These are phyloP conservation scores for Oasisia sp. DNA, from an alignment of 2,888 invertebrate species.

Conservation along the genomic window DNA sequence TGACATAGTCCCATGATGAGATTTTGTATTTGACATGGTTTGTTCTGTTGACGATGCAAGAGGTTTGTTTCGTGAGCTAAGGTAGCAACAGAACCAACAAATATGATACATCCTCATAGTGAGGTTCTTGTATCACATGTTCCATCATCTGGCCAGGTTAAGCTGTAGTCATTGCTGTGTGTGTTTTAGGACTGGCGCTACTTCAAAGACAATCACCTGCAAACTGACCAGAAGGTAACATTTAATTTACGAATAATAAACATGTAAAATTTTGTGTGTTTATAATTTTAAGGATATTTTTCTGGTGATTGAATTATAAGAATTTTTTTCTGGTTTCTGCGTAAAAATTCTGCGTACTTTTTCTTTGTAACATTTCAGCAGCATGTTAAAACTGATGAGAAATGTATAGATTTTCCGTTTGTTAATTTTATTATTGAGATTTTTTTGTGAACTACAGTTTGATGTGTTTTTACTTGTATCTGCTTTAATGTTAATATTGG, in stretches of 20 bases:
- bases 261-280: not conserved
- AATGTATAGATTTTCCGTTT: not conserved
- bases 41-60: not conserved
- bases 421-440: not conserved
- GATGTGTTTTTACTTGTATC: not conserved
- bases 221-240: constrained; percentile 72
- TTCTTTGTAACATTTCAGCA: no score
- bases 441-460: not conserved
- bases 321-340: no score
- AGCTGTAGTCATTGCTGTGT: not conserved
- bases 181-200: constrained; percentile 76
- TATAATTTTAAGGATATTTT: not conserved
- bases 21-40: not conserved
- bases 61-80: not conserved
- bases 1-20: no score
- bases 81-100: not conserved
- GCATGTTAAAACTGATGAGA: no score
- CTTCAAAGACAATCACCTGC: constrained; percentile 79
- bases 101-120: not conserved
- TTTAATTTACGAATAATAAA: not conserved
- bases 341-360: no score
- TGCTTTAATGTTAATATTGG: not conserved
- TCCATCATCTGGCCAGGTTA: constrained; percentile 73
- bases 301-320: not conserved
- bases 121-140: constrained; percentile 78